Conservation (phyloP, 1,140 invertebrate species). For the Hydropsyche tenuis region DNA sequence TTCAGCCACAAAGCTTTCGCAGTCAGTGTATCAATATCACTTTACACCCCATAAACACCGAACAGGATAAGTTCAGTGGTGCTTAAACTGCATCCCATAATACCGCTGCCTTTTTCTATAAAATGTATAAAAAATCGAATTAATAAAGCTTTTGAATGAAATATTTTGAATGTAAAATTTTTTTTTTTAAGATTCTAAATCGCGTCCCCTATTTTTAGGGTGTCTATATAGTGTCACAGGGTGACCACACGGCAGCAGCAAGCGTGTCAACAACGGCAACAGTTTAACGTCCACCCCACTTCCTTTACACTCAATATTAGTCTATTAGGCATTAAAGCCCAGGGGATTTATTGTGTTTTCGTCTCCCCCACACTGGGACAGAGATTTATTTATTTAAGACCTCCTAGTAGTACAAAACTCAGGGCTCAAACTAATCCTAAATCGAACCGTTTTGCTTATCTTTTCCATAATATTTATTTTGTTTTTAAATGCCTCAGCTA, state of each 20-base stretch:
- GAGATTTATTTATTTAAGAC: conserved; percentile 37
- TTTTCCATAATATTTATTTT: neutral
- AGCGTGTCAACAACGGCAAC: conserved; percentile 45
- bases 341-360: conserved; percentile 38
- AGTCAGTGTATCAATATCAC: conserved; percentile 47
- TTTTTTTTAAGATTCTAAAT: neutral
- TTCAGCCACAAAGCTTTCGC: conserved; percentile 33
- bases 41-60: conserved; percentile 48
- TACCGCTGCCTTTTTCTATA: too few relatives aligned
- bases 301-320: conserved; percentile 49
- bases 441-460: neutral
- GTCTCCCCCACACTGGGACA: conserved; percentile 1
- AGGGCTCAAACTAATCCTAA: conserved; percentile 9
- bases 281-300: conserved; percentile 44
- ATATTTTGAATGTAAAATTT: too few relatives aligned
- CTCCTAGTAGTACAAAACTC: neutral
- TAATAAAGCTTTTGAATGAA: too few relatives aligned
- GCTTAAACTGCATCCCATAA: neutral
- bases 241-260: conserved; percentile 46
- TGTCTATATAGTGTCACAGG: neutral
- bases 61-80: neutral
- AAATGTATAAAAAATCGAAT: too few relatives aligned
- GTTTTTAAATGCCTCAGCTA: neutral
- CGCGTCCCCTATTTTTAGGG: neutral
- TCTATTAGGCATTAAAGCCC: conserved; percentile 46